phyloP scores from a whole-genome alignment of 64 coral and sea anemone species.

The Exaiptasia diaphana region DNA sequence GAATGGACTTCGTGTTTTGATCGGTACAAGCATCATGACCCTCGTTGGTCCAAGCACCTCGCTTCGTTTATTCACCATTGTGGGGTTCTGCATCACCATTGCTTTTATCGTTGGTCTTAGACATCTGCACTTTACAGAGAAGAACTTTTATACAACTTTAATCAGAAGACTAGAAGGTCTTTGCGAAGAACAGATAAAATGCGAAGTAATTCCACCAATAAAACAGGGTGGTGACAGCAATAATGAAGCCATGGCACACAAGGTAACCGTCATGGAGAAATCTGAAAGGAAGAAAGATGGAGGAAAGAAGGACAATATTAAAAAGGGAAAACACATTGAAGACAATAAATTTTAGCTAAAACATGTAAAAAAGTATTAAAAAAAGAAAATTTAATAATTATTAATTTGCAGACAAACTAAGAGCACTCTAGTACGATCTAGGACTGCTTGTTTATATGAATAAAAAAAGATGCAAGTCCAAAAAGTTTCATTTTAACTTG shows the following conservation, averaged over 20 bases:
- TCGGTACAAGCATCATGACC: conserved; percentile 19
- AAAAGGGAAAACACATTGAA: neutral
- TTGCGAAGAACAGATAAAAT: neutral
- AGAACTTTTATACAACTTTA: conserved; percentile 42
- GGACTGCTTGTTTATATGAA: too few relatives aligned
- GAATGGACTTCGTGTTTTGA: conserved; percentile 14
- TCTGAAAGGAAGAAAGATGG: neutral
- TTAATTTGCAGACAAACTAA: too few relatives aligned
- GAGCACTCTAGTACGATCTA: too few relatives aligned
- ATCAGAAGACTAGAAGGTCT: neutral
- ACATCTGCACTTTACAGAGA: conserved; percentile 36
- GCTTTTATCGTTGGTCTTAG: conserved; percentile 39
- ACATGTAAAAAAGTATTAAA: too few relatives aligned
- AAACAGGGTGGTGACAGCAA: neutral
- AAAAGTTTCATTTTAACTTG: too few relatives aligned
- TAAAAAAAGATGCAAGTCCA: too few relatives aligned
- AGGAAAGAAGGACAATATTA: neutral
- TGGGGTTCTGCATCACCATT: neutral
- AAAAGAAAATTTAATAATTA: too few relatives aligned
- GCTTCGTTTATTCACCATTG: conserved; percentile 48
- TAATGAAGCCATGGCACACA: neutral
- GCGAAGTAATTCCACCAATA: neutral
- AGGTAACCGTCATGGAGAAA: neutral
- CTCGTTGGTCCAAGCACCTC: conserved; percentile 30
- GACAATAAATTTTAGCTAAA: too few relatives aligned